These are phyloP conservation scores for Gracilinanus agilis DNA, from an alignment of 2,113 vertebrate genomes.

Conservation along the genomic window DNA sequence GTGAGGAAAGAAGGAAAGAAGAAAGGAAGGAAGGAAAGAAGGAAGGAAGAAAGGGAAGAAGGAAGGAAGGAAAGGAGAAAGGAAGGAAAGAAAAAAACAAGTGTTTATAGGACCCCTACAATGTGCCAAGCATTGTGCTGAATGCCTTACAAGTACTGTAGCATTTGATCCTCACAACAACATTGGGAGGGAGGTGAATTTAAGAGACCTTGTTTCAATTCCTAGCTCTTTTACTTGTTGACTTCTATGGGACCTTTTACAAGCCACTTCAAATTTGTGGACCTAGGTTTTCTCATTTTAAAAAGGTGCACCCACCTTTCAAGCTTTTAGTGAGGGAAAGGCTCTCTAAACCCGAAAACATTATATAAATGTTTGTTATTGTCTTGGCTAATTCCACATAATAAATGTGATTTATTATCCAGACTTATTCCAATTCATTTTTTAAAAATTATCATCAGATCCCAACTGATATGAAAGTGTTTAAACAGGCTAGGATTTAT, in stretches of 20 bases:
- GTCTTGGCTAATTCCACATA: background rate
- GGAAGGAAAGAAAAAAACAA: background rate
- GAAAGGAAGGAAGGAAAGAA: no score
- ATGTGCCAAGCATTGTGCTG: background rate
- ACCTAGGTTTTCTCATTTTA: background rate
- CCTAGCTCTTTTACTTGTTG: background rate
- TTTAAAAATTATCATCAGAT: slow-evolving; percentile 6
- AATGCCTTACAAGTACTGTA: background rate
- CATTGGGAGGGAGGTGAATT: background rate
- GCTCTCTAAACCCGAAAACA: background rate
- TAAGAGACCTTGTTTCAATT: background rate
- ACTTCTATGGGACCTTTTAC: background rate
- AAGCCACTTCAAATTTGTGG: background rate
- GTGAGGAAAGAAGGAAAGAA: background rate
- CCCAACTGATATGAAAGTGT: background rate
- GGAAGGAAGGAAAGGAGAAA: no score
- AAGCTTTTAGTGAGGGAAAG: background rate
- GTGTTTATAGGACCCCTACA: background rate
- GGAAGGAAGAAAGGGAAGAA: no score
- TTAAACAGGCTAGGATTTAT: background rate
- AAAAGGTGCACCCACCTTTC: background rate
- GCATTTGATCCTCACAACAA: background rate
- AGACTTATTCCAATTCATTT: slow-evolving; percentile 11
- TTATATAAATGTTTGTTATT: background rate
- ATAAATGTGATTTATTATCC: background rate